These are phyloP conservation scores for Lepidochitona cinerea DNA, from an alignment of 2,888 invertebrate species.

Conservation along the genomic window DNA sequence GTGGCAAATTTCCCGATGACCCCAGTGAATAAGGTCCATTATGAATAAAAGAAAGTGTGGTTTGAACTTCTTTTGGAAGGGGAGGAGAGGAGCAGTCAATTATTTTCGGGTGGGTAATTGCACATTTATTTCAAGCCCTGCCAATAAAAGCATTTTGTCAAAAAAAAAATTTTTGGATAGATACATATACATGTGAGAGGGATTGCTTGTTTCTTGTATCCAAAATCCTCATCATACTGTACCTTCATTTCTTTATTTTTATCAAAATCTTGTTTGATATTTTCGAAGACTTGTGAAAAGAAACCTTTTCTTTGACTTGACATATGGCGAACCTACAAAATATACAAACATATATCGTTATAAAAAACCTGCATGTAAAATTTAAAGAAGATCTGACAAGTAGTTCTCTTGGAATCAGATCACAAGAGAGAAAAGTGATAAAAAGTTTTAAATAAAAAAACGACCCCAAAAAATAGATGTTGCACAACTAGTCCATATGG, in stretches of 20 bases:
- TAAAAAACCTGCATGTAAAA: not conserved
- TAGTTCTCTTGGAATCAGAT: too few relatives aligned
- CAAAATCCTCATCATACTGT: conserved; percentile 9
- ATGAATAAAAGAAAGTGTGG: not conserved
- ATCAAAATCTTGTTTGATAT: conserved; percentile 92
- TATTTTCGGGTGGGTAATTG: too few relatives aligned
- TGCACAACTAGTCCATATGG: too few relatives aligned
- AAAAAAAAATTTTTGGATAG: too few relatives aligned
- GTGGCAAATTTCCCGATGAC: too few relatives aligned
- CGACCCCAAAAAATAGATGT: too few relatives aligned
- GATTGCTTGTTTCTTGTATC: not conserved
- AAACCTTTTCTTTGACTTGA: conserved; percentile 74
- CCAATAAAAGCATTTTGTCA: too few relatives aligned
- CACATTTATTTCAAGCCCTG: too few relatives aligned
- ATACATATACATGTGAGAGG: too few relatives aligned
- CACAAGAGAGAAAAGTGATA: too few relatives aligned
- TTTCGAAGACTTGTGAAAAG: conserved; percentile 89
- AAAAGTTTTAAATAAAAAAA: too few relatives aligned
- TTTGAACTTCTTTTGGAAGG: not conserved
- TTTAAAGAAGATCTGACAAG: too few relatives aligned
- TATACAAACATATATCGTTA: conserved; percentile 1
- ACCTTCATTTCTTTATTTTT: conserved; percentile 98
- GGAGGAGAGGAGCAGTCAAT: not conserved
- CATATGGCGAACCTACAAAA: conserved; percentile 46
- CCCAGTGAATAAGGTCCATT: not conserved